These are phyloP conservation scores for Oxyscelio sp. DNA, from an alignment of 2,888 invertebrate species.

Conservation along the genomic window DNA sequence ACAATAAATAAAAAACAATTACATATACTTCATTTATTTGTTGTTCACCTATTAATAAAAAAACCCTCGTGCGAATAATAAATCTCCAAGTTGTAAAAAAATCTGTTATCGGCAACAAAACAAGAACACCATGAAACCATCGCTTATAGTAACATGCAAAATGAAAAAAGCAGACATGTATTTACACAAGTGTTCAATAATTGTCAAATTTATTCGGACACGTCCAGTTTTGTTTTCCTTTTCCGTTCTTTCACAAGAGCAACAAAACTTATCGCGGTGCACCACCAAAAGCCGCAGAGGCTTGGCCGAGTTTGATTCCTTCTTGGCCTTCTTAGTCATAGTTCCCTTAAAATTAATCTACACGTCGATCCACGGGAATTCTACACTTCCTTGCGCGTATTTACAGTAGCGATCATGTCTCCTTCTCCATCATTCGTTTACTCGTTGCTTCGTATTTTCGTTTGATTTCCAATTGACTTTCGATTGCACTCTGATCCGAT, in stretches of 20 bases:
- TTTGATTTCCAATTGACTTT: constrained; percentile 22
- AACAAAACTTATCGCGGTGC: too few relatives aligned
- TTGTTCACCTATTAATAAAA: too few relatives aligned
- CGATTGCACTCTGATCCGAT: constrained; percentile 48
- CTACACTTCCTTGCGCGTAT: constrained; percentile 49
- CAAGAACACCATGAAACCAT: neutral
- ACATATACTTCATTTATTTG: too few relatives aligned
- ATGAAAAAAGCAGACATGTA: constrained; percentile 35
- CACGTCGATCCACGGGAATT: constrained; percentile 44
- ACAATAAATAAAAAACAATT: too few relatives aligned
- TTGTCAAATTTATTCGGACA: constrained; percentile 54
- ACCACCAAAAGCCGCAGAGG: too few relatives aligned
- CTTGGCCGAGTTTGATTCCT: too few relatives aligned
- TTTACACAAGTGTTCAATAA: constrained; percentile 45
- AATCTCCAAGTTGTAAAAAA: neutral
- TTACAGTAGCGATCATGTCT: constrained; percentile 63
- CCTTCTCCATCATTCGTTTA: too few relatives aligned
- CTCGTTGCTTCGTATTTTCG: too few relatives aligned
- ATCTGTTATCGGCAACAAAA: neutral
- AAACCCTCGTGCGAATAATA: too few relatives aligned
- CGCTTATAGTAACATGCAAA: constrained; percentile 23
- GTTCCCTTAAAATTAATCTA: constrained; percentile 48
- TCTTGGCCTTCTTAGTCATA: constrained; percentile 14
- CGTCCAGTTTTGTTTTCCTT: constrained; percentile 8
- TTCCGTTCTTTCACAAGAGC: constrained; percentile 28